Evolutionary conservation across 2,797 vertebrate genomes (phyloP).

Genomic region (Hoplostethus atlanticus): DNA sequence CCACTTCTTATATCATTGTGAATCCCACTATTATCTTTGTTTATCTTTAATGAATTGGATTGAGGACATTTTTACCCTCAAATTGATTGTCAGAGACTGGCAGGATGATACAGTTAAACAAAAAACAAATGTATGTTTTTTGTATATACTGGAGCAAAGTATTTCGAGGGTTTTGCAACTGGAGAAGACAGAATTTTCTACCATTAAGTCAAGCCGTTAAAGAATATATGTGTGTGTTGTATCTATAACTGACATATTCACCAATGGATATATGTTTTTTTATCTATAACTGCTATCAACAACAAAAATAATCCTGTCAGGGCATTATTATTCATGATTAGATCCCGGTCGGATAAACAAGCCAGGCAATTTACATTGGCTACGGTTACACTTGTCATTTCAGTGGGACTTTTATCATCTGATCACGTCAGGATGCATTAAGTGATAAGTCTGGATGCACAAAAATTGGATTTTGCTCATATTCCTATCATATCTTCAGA

Average conservation of each 20-base stretch:
- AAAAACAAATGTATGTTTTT: constrained; percentile 10
- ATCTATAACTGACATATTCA: constrained; percentile 1
- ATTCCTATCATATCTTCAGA: no score
- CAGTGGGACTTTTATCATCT: not conserved
- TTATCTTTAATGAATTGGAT: not conserved
- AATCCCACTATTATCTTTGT: not conserved
- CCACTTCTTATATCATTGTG: not conserved
- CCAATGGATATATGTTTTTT: not conserved
- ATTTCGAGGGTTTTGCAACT: constrained; percentile 3
- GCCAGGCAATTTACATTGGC: not conserved
- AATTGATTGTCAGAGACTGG: not conserved
- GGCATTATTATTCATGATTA: not conserved
- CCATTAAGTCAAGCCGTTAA: not conserved
- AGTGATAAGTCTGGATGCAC: not conserved
- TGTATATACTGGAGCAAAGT: constrained; percentile 42
- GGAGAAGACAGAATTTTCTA: not conserved
- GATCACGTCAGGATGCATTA: not conserved
- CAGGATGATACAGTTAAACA: not conserved
- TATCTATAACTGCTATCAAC: no score
- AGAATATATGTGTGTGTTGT: constrained; percentile 6
- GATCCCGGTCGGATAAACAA: not conserved
- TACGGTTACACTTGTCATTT: not conserved
- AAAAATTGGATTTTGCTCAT: not conserved
- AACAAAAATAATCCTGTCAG: not conserved
- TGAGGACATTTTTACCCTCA: not conserved